Evolutionary conservation across 2,113 vertebrate genomes (phyloP), one percentile per base, ranked within the genome.

Genomic region (Sterrhoptilus dennistouni): DNA sequence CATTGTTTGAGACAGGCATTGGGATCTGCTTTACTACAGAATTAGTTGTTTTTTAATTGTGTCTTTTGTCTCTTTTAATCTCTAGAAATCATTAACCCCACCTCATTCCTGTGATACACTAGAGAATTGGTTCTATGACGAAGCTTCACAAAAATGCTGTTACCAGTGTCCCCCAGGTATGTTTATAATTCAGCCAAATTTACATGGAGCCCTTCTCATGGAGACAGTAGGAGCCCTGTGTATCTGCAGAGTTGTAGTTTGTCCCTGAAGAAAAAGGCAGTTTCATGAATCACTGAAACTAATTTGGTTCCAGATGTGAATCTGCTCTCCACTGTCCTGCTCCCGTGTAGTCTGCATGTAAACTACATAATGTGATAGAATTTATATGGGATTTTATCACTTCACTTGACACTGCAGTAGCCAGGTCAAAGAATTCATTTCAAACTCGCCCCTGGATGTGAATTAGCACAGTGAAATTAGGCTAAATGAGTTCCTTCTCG

Each of bases 141-240:
- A 90, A 75, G 44, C 81, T 11, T 59, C 44, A 1, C 33, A 18
- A 35, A 85, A 24, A 33, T 98, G 98, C 91, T 98, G 98, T 66
- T 95, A 95, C 87, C 93, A 9, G 33, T 98, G 98, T 52, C 94
- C 93, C 2, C 8, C 52, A 45, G 97, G 98, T 96, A 63, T 25
- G 23, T 52, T 66, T 19, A 4, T 45, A 70, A 52, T 40, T 45
- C 25, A 63, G 21, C 12, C 60, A 35, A 18, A 59, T 50, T n/a
- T 33, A 19, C 12, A 5, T 1, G 19, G 27, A 68, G 27, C 45
- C 27, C 38, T 71, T 50, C 52, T 87, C 2, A 2, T 0, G 22
- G 65, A 47, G 14, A 5, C 18, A 36, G 42, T 3, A 22, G 57
- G 53, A 75, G 2, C 31, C 6, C 13, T 19, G 9, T 57, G 4